Evolutionary conservation across 2,888 invertebrate species (phyloP), one percentile per base, ranked within the genome.

Genomic region (Acronicta alni): DNA sequence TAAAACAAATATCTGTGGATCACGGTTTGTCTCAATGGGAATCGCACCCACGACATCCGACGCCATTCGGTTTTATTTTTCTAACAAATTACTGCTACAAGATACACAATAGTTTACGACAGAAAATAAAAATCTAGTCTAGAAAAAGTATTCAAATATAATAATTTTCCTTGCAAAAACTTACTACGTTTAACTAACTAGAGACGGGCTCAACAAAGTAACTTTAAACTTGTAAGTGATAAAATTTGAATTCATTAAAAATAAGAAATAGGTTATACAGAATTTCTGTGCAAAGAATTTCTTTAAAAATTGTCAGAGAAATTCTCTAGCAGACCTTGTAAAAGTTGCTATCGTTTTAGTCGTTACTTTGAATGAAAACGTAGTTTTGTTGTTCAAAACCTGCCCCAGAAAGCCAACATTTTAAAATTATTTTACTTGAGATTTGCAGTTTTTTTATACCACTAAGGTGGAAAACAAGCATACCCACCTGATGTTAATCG

Each of bases 231-330:
- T n/a, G 12, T 17, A 43, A 51, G 51, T 56, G 14, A 16, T 37
- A 54, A 39, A 53, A 64, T 70, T 67, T 63, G 57, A 48, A 70
- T 67, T 67, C 10, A 46, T 63, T 70, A 39, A 12, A 23, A 37
- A n/a, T 15, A 43, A 23, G 20, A 48, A 56, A 51, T 63, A 56
- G 30, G 8, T 52, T 41, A 17, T 10, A 45, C 23, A 35, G 26
- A 8, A 56, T 26, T n/a, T 35, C 30, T 44, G 15, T 48, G 47
- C 26, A 16, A 17, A 48, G 35, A 52, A 30, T 62, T 61, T 8
- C 37, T 14, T 4, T 14, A 43, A 59, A 26, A 37, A 37, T 14
- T 16, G 2, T 37, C 30, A 32, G 7, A n/a, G 14, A 17, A 38
- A 10, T 15, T 15, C 32, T 15, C 41, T 39, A 38, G 26, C 20